Evolutionary conservation across 2,888 invertebrate species (phyloP), one percentile per base, ranked within the genome.

Genomic region (Microchrysa polita): DNA sequence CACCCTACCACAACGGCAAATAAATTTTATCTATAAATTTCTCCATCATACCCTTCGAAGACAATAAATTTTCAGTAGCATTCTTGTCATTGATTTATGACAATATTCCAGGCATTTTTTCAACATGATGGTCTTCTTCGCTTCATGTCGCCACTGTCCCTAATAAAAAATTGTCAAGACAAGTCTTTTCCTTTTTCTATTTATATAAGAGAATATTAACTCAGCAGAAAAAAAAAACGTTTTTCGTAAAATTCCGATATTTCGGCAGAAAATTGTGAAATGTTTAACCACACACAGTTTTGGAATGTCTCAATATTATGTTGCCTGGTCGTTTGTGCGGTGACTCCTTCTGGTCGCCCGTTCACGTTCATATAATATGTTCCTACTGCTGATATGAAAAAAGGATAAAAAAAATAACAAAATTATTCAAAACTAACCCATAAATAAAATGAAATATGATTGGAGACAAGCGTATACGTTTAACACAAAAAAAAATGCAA

Each of bases 341-440:
- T 14, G 20, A 34, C 18, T 18, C 57, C 40, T n/a, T n/a, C n/a
- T n/a, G n/a, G 16, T 65, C 34, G n/a, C 53, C 20, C 65, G 20
- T 23, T 44, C 57, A 73, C 67, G n/a, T n/a, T n/a, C n/a, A n/a
- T n/a, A n/a, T n/a, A n/a, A 67, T 73, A 60, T 73, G 52, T 48
- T 53, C 22, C 67, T 67, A 40, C 57, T 48, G 27, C 27, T 34
- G 27, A 34, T 34, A 34, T 34, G 27, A 44, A 34, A 16, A 69
- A 42, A 71, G 67, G 67, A 61, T 53, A 74, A 72, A 72, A 74
- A 74, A 74, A 74, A 74, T 74, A 60, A 52, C 52, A 60, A 74
- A 74, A 74, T 72, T 74, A 74, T 74, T 74, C 74, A 74, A 74
- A 74, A 74, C 69, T 69, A 48, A 53, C 69, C 52, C 34, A 69